Conservation (phyloP, 2,888 invertebrate species). For the Crossocerus cetratus region DNA sequence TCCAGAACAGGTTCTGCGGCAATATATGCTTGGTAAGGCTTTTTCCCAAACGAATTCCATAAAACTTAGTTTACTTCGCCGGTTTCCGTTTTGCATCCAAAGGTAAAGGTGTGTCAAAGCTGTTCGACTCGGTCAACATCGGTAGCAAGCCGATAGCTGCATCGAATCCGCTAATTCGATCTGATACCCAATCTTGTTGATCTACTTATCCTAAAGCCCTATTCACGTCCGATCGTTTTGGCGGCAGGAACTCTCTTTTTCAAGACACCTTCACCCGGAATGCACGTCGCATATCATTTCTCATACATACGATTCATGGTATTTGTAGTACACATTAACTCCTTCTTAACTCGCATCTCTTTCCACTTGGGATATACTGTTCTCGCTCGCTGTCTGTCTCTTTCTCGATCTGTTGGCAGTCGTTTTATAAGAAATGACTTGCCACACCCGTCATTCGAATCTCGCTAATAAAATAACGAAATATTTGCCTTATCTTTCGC, state of each 20-base stretch:
- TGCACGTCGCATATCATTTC: conserved; percentile 31
- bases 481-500: conserved; percentile 1
- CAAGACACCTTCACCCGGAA: conserved; percentile 33
- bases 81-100: conserved; percentile 32
- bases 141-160: no score
- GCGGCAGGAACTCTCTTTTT: neutral
- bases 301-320: conserved; percentile 41
- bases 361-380: conserved; percentile 20
- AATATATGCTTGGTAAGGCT: conserved; percentile 82
- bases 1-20: conserved; percentile 82
- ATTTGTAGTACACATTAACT: conserved; percentile 41
- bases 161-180: neutral
- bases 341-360: conserved; percentile 31
- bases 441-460: no score
- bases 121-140: neutral
- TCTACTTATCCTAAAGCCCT: neutral
- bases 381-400: neutral
- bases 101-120: conserved; percentile 43
- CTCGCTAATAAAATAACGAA: no score
- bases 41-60: conserved; percentile 57
- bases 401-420: neutral
- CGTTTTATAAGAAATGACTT: neutral
- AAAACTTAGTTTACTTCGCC: conserved; percentile 39
- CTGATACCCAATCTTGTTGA: neutral
- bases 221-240: neutral